These are phyloP conservation scores for Cromileptes altivelis DNA, from an alignment of 2,113 vertebrate genomes.

Conservation along the genomic window DNA sequence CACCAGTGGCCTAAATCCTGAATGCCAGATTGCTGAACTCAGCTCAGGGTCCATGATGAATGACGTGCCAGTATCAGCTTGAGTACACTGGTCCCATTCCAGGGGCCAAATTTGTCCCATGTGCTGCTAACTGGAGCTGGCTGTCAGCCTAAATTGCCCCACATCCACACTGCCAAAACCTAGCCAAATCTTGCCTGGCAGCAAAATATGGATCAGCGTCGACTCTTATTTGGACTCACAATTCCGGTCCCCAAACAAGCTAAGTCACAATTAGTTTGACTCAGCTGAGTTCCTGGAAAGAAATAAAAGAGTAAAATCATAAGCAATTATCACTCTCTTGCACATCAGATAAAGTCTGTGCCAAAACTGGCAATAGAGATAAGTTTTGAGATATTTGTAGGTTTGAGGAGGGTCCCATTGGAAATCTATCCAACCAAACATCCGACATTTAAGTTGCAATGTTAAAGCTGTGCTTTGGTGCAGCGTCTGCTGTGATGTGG, in stretches of 20 bases:
- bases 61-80: conserved; percentile 24
- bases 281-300: neutral
- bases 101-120: conserved; percentile 25
- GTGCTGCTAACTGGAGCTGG: conserved; percentile 33
- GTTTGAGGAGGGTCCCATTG: neutral
- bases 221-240: neutral
- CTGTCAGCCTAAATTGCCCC: conserved; percentile 18
- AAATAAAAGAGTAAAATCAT: conserved; percentile 15
- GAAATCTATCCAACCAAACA: neutral
- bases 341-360: neutral
- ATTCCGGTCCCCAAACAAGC: conserved; percentile 1
- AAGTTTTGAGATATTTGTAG: neutral
- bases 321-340: neutral
- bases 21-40: conserved; percentile 25
- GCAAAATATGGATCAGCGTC: neutral
- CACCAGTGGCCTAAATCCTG: neutral
- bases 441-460: neutral
- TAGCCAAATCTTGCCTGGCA: conserved; percentile 38
- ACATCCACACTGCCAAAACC: neutral
- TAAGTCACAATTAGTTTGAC: neutral
- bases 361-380: neutral
- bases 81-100: conserved; percentile 17
- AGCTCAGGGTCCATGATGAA: neutral
- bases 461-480: neutral
- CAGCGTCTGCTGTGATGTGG: too few relatives aligned